Base-by-base conservation (phyloP, 2,113 vertebrate species). In the Chelonoidis abingdonii region DNA sequence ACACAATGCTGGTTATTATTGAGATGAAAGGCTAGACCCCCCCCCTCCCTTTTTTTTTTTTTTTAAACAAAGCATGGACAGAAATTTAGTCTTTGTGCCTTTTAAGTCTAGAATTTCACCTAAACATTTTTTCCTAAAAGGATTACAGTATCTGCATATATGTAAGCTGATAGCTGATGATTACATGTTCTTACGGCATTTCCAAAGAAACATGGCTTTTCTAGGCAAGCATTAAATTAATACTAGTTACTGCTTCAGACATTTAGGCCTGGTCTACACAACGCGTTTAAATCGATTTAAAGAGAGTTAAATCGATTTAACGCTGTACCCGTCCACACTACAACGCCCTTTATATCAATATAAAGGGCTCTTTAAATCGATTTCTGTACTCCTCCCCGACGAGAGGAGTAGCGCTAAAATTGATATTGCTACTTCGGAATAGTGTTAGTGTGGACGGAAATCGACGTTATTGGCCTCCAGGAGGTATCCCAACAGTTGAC, bases 51-150 rank as follows among this genome's bases (percentile, higher is more conserved):
- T 80, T 41, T 41, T 76, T 81, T 80, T 79, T 83, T 79, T 92
- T 92, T 85, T 10, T 47, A 47, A 47, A 91, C 80, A 84, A 96
- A 88, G 85, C 93, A 93, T 94, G 96, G 90, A 96, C 95, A 97
- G 92, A 87, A 97, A 96, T 95, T 96, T 87, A 95, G 93, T 93
- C 57, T 82, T 65, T 83, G 91, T 90, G 93, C 93, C 96, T 96
- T 92, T 92, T 62, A 90, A 54, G 88, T 88, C 80, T 98, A 94
- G 56, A 80, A 84, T 98, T 98, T 96, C 96, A 97, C 93, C 89
- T 94, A 96, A 97, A 97, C 96, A 94, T 95, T 95, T 96, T 31
- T 97, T 94, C 35, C 5, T 89, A 69, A 93, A 96, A 94, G 97
- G 94, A 97, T 96, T 97, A 14, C 13, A 14, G 50, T 50, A 95